Conservation (phyloP, 2,113 vertebrate genomes). For the Saccopteryx bilineata region DNA sequence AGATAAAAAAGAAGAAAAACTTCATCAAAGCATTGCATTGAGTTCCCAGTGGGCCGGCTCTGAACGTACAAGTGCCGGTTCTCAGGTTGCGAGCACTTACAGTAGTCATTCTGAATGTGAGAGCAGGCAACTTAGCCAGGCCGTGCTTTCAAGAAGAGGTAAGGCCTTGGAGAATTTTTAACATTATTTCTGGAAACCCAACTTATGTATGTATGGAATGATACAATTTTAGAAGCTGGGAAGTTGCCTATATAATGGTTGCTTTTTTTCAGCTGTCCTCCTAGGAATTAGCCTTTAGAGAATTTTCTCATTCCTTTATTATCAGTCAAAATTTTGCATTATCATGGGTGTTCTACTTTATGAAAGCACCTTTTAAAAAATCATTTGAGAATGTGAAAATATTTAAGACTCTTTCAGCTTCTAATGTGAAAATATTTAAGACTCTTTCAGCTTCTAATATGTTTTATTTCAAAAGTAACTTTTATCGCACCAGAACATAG, state of each 20-base stretch:
- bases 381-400: background rate
- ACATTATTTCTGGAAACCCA: background rate
- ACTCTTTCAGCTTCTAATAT: background rate
- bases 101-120: constrained; percentile 2
- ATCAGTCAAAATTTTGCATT: constrained; percentile 43
- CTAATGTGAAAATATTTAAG: constrained; percentile 21
- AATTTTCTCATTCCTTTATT: constrained; percentile 6
- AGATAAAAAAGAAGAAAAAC: background rate
- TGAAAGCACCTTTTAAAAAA: background rate
- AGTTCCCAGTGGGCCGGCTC: background rate
- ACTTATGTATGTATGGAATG: background rate
- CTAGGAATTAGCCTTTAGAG: constrained; percentile 26
- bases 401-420: background rate
- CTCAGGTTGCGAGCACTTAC: background rate
- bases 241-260: background rate
- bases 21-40: constrained; percentile 14
- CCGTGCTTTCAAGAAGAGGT: background rate
- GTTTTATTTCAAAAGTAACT: constrained; percentile 53
- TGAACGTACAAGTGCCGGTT: constrained; percentile 12
- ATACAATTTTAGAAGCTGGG: background rate
- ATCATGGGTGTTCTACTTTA: background rate
- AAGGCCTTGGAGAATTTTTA: background rate
- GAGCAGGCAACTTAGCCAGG: background rate
- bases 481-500: background rate
- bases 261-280: background rate